These are phyloP conservation scores for Peromyscus californicus DNA, from an alignment of 2,113 vertebrate genomes.

Conservation along the genomic window DNA sequence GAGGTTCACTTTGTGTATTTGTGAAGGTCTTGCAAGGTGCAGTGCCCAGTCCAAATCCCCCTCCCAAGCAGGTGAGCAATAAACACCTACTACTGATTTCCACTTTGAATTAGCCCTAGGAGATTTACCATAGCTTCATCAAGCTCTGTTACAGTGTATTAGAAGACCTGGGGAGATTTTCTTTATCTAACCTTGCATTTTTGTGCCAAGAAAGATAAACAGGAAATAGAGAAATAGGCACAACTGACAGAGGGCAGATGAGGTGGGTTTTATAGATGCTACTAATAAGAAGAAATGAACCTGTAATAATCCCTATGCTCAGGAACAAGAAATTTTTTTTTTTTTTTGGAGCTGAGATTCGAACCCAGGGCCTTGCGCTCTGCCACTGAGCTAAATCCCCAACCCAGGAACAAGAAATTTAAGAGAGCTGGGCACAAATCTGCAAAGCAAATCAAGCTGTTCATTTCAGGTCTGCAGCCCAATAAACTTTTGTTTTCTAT, in stretches of 20 bases:
- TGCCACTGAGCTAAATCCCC: too few species aligned
- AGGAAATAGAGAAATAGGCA: neutral
- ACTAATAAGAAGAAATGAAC: constrained; percentile 40
- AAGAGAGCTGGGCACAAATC: neutral
- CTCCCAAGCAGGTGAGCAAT: neutral
- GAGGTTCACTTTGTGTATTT: neutral
- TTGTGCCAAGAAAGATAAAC: neutral
- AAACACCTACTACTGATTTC: neutral
- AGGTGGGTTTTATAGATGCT: neutral
- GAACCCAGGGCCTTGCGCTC: too few species aligned
- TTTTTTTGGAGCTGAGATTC: too few species aligned
- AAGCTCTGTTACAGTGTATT: neutral
- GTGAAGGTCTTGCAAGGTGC: neutral
- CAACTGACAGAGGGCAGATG: neutral
- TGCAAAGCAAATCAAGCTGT: constrained; percentile 27
- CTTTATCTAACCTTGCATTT: neutral
- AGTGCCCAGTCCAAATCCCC: neutral
- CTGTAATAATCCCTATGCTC: neutral
- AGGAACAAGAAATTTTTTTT: constrained; percentile 28
- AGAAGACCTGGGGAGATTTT: constrained; percentile 11
- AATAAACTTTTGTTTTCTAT: constrained; percentile 5
- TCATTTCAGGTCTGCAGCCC: neutral
- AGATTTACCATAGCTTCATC: neutral
- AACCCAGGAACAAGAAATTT: constrained; percentile 28
- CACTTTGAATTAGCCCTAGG: constrained; percentile 1